Conservation (phyloP, 2,797 vertebrate species). For the Darevskia nairensis region DNA sequence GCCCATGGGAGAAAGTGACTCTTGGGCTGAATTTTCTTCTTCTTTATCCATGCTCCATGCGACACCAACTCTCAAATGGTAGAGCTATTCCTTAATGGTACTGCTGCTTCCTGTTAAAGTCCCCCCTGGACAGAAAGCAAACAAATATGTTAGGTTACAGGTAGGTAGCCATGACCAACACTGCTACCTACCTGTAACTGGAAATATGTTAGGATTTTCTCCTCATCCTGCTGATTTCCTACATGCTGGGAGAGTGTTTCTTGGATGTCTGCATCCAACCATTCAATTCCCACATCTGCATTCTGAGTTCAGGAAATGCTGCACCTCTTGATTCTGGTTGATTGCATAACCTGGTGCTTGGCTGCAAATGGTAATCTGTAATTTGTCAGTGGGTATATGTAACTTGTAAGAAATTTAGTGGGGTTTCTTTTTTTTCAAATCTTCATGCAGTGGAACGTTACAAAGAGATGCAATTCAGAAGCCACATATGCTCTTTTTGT, state of each 20-base stretch:
- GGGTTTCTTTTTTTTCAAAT: background rate
- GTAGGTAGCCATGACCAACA: too few relatives aligned
- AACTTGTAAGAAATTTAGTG: background rate
- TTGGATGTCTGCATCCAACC: background rate
- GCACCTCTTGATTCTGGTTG: background rate
- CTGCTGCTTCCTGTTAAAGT: background rate
- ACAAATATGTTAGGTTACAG: too few relatives aligned
- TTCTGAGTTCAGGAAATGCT: background rate
- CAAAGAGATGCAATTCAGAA: too few relatives aligned
- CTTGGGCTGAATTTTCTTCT: too few relatives aligned
- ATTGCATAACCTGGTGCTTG: background rate
- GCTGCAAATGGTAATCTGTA: background rate
- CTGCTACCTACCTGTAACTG: too few relatives aligned
- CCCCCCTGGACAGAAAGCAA: background rate
- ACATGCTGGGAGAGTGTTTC: too few relatives aligned
- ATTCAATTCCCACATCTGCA: background rate
- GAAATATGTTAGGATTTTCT: background rate
- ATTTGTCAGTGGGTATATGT: background rate
- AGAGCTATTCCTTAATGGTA: too few relatives aligned
- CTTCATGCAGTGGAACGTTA: background rate
- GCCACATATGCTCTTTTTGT: background rate
- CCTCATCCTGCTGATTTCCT: background rate
- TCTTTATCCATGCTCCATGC: too few relatives aligned
- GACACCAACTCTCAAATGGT: too few relatives aligned
- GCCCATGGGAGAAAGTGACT: too few relatives aligned